A percentile compares a stretch with the other conserved stretches of the same genome.
phyloP scores from a whole-genome alignment of 2,797 vertebrate species.

The Poecilia wingei region DNA sequence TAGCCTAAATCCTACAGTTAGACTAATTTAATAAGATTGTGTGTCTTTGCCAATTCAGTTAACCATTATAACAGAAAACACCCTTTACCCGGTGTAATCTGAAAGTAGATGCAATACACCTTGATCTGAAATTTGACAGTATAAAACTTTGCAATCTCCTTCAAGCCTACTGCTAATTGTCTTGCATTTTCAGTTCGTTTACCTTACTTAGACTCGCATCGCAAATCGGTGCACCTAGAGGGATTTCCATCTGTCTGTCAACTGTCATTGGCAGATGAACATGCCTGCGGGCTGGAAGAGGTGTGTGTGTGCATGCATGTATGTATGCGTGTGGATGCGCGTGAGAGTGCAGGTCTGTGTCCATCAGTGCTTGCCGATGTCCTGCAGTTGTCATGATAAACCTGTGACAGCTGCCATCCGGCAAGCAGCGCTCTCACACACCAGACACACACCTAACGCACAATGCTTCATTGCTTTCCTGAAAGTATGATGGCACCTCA shows the following conservation, averaged over 20 bases:
- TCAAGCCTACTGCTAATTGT: not conserved
- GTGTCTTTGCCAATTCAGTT: slow-evolving; percentile 10
- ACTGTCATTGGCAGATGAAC: slow-evolving; percentile 53
- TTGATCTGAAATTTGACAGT: not conserved
- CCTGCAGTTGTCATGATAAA: slow-evolving; percentile 65
- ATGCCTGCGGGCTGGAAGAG: slow-evolving; percentile 27
- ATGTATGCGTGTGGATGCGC: slow-evolving; percentile 12
- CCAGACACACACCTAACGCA: slow-evolving; percentile 18
- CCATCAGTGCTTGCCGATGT: slow-evolving; percentile 34
- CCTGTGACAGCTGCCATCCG: slow-evolving; percentile 71
- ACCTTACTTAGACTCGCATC: slow-evolving; percentile 27
- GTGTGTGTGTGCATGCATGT: slow-evolving; percentile 4
- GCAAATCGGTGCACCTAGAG: slow-evolving; percentile 41
- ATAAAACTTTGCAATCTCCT: not conserved
- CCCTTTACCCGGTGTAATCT: slow-evolving; percentile 7
- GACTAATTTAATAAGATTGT: slow-evolving; percentile 1
- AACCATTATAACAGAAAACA: not conserved
- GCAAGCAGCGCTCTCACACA: slow-evolving; percentile 36
- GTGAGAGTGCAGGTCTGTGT: slow-evolving; percentile 20
- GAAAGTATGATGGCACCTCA: slow-evolving; percentile 56
- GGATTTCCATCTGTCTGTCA: slow-evolving; percentile 60
- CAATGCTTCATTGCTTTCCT: slow-evolving; percentile 36
- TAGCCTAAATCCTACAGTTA: not conserved
- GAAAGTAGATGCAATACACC: not conserved
- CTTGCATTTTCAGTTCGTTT: slow-evolving; percentile 37